Evolutionary conservation across 2,113 vertebrate species (phyloP).

Genomic region (Trinectes maculatus): DNA sequence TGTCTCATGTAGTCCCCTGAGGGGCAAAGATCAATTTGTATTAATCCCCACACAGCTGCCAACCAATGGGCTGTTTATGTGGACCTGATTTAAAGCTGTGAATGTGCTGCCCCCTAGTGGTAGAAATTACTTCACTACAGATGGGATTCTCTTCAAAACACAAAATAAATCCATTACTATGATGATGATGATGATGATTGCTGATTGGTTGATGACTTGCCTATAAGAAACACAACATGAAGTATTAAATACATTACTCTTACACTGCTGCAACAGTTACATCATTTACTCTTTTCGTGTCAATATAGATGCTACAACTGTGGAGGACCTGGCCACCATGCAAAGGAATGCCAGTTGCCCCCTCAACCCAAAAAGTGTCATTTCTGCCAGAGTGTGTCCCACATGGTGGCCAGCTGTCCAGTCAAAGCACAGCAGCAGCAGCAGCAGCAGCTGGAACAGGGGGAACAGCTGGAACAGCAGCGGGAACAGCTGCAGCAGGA

Average conservation of each 20-base stretch:
- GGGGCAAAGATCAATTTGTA: neutral
- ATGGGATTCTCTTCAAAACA: neutral
- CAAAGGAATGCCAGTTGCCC: slow-evolving; percentile 93
- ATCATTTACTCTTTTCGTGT: neutral
- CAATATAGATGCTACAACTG: slow-evolving; percentile 91
- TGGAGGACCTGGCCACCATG: slow-evolving; percentile 90
- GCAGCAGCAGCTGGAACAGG: slow-evolving; percentile 35
- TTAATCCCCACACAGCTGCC: slow-evolving; percentile 25
- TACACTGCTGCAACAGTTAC: neutral
- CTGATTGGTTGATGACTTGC: neutral
- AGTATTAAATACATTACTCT: no score
- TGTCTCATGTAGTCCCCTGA: neutral
- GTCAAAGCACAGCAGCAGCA: slow-evolving; percentile 80
- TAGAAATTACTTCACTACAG: neutral
- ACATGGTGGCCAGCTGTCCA: slow-evolving; percentile 91
- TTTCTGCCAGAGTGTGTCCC: slow-evolving; percentile 90
- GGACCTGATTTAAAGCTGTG: neutral
- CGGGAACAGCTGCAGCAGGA: slow-evolving; percentile 84
- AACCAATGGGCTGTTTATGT: neutral
- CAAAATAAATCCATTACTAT: neutral
- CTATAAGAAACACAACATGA: neutral
- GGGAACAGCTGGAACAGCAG: slow-evolving; percentile 80
- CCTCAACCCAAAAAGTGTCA: slow-evolving; percentile 94
- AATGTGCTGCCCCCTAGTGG: slow-evolving; percentile 61
- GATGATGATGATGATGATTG: neutral